These are phyloP conservation scores for Dromaius novaehollandiae DNA, from an alignment of 2,113 vertebrate genomes.

Conservation along the genomic window DNA sequence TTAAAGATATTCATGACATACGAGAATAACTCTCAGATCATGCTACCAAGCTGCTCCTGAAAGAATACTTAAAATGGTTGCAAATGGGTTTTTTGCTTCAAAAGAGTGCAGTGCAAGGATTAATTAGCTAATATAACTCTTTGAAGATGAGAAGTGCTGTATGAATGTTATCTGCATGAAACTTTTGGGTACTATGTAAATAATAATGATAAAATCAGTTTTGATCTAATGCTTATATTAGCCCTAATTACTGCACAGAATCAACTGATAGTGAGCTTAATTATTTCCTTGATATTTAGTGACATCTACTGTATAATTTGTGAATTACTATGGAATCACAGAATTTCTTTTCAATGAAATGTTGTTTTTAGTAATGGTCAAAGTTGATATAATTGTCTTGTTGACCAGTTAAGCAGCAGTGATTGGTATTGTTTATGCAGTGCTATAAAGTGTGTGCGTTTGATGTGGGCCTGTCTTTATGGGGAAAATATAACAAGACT, in stretches of 20 bases:
- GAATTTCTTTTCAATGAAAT: not conserved
- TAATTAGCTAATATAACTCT: not conserved
- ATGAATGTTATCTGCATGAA: not conserved
- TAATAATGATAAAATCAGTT: not conserved
- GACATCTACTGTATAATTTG: conserved; percentile 76
- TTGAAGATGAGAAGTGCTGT: not conserved
- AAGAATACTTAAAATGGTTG: not conserved
- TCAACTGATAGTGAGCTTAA: not conserved
- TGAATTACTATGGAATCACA: conserved; percentile 45
- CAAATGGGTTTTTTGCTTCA: not conserved
- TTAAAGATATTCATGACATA: not conserved
- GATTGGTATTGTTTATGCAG: not conserved
- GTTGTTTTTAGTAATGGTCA: not conserved
- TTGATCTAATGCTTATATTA: not conserved
- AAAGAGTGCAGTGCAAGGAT: not conserved
- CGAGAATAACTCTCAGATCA: not conserved
- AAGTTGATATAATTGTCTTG: not conserved
- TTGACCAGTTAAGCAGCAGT: not conserved
- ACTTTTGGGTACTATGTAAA: not conserved
- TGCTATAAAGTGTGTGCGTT: not conserved
- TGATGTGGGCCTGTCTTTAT: not conserved
- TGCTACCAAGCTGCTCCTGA: not conserved
- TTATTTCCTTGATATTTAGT: conserved; percentile 65
- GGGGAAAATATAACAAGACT: not conserved
- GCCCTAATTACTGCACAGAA: not conserved